Conservation (phyloP, 2,888 invertebrate genomes). For the Drosophila austrosaltans region DNA sequence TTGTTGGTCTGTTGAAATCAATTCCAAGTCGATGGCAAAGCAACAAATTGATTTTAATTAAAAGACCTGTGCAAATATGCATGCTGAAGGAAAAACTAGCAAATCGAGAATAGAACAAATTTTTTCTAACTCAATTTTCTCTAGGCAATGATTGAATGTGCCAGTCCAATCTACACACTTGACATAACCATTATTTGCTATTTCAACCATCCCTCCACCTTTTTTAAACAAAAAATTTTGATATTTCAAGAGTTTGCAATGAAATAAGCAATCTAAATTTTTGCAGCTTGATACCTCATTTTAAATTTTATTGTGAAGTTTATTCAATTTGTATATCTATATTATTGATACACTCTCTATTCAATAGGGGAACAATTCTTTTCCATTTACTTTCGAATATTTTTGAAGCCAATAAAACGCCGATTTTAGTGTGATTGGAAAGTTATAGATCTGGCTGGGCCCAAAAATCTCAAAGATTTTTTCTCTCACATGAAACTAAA, state of each 20-base stretch:
- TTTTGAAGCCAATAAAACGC: no score
- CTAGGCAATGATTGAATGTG: background rate
- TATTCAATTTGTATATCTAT: background rate
- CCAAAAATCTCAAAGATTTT: no score
- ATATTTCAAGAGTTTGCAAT: background rate
- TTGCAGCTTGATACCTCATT: background rate
- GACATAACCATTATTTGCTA: background rate
- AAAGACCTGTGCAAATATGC: slow-evolving; percentile 54
- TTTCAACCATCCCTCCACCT: background rate
- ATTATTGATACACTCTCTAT: no score
- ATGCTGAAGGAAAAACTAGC: background rate
- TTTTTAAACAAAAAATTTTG: background rate
- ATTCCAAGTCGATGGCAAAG: slow-evolving; percentile 67
- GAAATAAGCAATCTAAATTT: background rate
- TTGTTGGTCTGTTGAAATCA: slow-evolving; percentile 54
- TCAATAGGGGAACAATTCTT: no score
- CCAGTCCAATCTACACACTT: slow-evolving; percentile 5
- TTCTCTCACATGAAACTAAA: no score
- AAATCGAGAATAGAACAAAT: slow-evolving; percentile 1
- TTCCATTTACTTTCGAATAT: no score
- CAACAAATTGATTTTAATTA: slow-evolving; percentile 78
- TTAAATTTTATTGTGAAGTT: background rate
- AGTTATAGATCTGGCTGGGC: no score
- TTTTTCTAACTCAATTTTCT: background rate
- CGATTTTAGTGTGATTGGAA: no score